Percentiles rank a stretch among this genome's conserved stretches.
Conservation (phyloP, 2,797 vertebrate genomes). For the Hephaestus fuliginosus region DNA sequence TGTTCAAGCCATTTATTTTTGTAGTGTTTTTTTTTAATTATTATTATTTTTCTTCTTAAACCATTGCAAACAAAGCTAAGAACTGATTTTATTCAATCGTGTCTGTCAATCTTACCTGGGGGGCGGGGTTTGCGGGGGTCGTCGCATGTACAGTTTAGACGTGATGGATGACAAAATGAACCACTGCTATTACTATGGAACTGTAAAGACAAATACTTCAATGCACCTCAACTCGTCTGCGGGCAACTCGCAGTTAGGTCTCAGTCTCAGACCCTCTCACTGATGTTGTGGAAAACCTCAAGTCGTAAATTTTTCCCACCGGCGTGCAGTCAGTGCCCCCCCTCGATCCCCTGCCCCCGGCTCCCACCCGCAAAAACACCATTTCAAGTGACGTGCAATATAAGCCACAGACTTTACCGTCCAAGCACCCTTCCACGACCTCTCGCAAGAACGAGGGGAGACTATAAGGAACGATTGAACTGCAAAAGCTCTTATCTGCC, state of each 20-base stretch:
- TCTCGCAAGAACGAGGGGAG: conserved; percentile 56
- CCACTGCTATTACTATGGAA: conserved; percentile 84
- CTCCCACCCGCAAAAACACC: conserved; percentile 67
- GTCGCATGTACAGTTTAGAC: conserved; percentile 63
- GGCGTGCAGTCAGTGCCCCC: conserved; percentile 30
- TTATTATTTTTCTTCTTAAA: conserved; percentile 58
- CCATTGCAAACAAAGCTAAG: conserved; percentile 77
- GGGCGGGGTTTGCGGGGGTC: conserved; percentile 27
- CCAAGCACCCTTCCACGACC: conserved; percentile 68
- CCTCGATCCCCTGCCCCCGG: background rate
- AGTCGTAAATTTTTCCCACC: conserved; percentile 54
- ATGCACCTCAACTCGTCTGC: conserved; percentile 75
- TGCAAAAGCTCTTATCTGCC: conserved; percentile 65
- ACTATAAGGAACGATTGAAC: conserved; percentile 68
- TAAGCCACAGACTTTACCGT: conserved; percentile 86
- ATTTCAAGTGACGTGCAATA: conserved; percentile 88
- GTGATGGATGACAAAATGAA: conserved; percentile 69
- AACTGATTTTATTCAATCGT: conserved; percentile 71
- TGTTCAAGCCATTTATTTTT: conserved; percentile 84
- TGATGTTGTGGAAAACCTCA: conserved; percentile 74
- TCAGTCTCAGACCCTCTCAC: conserved; percentile 71
- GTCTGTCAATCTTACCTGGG: conserved; percentile 71
- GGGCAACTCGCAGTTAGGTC: conserved; percentile 69
- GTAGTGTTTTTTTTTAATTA: conserved; percentile 60
- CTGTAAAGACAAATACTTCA: conserved; percentile 75